phyloP scores from a whole-genome alignment of 2,797 vertebrate species.

The Siniperca scherzeri region DNA sequence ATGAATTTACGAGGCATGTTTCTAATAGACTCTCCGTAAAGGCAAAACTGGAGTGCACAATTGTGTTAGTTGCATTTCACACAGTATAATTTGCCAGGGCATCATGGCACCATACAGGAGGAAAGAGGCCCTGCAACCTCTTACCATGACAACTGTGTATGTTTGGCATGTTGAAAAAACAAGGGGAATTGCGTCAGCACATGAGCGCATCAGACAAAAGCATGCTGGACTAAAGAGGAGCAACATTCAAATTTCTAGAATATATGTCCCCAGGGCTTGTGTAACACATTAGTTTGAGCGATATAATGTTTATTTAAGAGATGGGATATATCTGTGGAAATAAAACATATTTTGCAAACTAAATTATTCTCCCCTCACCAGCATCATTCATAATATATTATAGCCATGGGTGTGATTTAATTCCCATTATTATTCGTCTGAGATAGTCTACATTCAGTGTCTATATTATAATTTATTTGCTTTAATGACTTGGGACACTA shows the following conservation, averaged over 20 bases:
- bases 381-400: slow-evolving; percentile 72
- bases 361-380: slow-evolving; percentile 47
- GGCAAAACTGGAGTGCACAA: slow-evolving; percentile 36
- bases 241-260: slow-evolving; percentile 36
- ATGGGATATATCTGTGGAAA: slow-evolving; percentile 43
- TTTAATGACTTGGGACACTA: slow-evolving; percentile 23
- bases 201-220: slow-evolving; percentile 48
- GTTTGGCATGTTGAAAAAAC: slow-evolving; percentile 63
- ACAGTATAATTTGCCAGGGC: slow-evolving; percentile 43
- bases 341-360: slow-evolving; percentile 48
- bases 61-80: slow-evolving; percentile 66
- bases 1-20: slow-evolving; percentile 39
- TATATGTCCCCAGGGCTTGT: slow-evolving; percentile 53
- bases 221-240: slow-evolving; percentile 41
- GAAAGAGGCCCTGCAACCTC: slow-evolving; percentile 49
- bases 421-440: slow-evolving; percentile 52
- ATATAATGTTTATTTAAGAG: slow-evolving; percentile 63
- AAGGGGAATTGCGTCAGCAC: slow-evolving; percentile 45
- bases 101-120: slow-evolving; percentile 52
- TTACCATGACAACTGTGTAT: slow-evolving; percentile 63
- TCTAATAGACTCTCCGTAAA: slow-evolving; percentile 6
- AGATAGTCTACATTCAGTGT: slow-evolving; percentile 24
- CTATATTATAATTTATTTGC: slow-evolving; percentile 32
- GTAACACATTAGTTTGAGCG: slow-evolving; percentile 58
- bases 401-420: slow-evolving; percentile 65